Evolutionary conservation across 2,797 vertebrate genomes (phyloP), one percentile per base, ranked within the genome.

Genomic region (Podarcis lilfordi): DNA sequence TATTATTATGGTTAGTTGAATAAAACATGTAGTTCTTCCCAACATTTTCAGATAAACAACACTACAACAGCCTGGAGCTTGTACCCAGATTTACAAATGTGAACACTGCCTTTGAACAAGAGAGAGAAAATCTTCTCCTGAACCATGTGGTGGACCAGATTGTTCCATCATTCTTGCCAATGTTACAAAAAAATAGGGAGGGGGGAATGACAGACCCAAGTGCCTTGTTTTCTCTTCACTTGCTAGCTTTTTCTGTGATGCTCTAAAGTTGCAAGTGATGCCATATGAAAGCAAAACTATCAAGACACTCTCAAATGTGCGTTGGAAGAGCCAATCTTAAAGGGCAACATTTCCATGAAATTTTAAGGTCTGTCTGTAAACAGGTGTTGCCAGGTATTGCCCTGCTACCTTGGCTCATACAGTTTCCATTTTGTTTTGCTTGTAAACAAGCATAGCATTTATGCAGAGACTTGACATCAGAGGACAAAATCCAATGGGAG

Each of bases 301-400:
- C 9, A 59, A 0, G 25, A 32, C 21, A 76, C 15, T n/a, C 32
- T 0, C 1, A 37, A 82, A 35, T 29, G 50, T 43, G 0, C 0
- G n/a, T 11, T 68, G 19, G 85, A 40, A 66, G 17, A 27, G 66
- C 25, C 23, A 29, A 37, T 75, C 71, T 40, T 8, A 79, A 75
- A 29, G 68, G 21, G 23, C 66, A 80, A 66, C 23, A 64, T 87
- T 43, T 87, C 69, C 45, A 10, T 10, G 11, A 37, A 59, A 21
- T 37, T 8, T 15, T 27, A 4, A 69, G n/a, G 23, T 27, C 1
- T 29, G 64, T 50, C 3, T 50, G 15, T 80, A 68, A 37, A 17
- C 43, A 68, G 17, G 66, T 40, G 13, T 29, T 76, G 27, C 32
- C 35, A 29, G 27, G 55, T 55, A 64, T 2, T 25, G 40, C 35